Base-by-base conservation (phyloP, 2,797 vertebrate genomes). In the Kryptolebias ocellatus region DNA sequence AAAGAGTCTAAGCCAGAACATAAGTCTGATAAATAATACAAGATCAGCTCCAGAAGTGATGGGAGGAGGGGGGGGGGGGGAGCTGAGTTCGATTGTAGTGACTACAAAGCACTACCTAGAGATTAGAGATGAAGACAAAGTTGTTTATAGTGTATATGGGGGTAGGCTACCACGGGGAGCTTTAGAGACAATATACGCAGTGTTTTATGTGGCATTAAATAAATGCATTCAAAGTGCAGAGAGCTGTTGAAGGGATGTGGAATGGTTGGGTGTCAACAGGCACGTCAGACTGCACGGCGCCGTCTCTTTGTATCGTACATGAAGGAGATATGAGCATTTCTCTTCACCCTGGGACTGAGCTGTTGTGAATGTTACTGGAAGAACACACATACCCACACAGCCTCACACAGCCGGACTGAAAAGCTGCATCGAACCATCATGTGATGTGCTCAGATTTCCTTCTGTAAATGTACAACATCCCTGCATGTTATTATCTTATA, bases 361-460 rank as follows among this genome's bases (percentile, higher is more conserved):
- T 11, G 56, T 79, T 79, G 67, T 37, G 51, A 64, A 77, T 78
- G 44, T n/a, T 47, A 63, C 66, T 58, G 59, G 28, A 66, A 54
- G 45, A 59, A 59, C 67, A 60, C 62, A 44, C 63, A 49, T 14
- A 31, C 50, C 52, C 60, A 65, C 47, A 60, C 39, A 42, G 3
- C 12, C 47, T 18, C 53, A 42, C 57, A 66, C 20, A 68, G 28
- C 28, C 62, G 59, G 55, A 52, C 58, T 27, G 63, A 55, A 73
- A 47, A 71, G 72, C 69, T 72, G 65, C 69, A 74, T 60, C 58
- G 78, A 61, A 67, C 56, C 70, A 84, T 65, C 39, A 34, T 34
- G 39, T 47, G 53, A 49, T 17, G 5, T 58, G 31, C 57, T 67
- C 66, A 42, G 50, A 71, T 64, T 71, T 51, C 9, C 18, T 60